phyloP scores from a whole-genome alignment of 1,140 invertebrate genomes.

The Calosoma granatense region DNA sequence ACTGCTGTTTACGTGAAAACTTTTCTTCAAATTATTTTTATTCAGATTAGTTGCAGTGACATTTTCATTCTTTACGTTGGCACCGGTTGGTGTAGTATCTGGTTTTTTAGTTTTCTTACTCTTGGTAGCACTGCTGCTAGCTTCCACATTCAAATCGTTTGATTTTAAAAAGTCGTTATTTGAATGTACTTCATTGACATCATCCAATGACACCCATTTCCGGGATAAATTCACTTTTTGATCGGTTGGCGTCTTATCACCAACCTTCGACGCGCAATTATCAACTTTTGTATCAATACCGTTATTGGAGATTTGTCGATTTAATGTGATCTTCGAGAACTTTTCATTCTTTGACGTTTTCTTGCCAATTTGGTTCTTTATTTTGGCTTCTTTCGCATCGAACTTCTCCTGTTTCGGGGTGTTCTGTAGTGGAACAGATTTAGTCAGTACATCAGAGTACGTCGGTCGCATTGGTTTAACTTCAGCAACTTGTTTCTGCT shows the following conservation, averaged over 20 bases:
- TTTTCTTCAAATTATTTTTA: slow-evolving; percentile 34
- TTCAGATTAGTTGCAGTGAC: slow-evolving; percentile 34
- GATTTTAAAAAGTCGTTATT: slow-evolving; percentile 30
- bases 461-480: slow-evolving; percentile 75
- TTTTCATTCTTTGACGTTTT: slow-evolving; percentile 34
- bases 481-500: slow-evolving; percentile 67
- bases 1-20: not conserved
- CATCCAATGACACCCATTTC: slow-evolving; percentile 46
- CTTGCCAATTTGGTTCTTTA: slow-evolving; percentile 32
- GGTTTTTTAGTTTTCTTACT: slow-evolving; percentile 40
- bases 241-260: slow-evolving; percentile 8
- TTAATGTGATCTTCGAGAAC: slow-evolving; percentile 33
- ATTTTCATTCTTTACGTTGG: slow-evolving; percentile 38
- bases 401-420: slow-evolving; percentile 37
- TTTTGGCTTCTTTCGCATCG: slow-evolving; percentile 35
- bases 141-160: slow-evolving; percentile 21
- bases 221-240: slow-evolving; percentile 37
- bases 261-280: slow-evolving; percentile 17
- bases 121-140: slow-evolving; percentile 24
- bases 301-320: slow-evolving; percentile 27
- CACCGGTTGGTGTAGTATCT: slow-evolving; percentile 31
- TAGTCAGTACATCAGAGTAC: slow-evolving; percentile 71
- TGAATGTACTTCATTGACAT: slow-evolving; percentile 34
- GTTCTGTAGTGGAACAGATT: slow-evolving; percentile 39
- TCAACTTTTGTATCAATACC: slow-evolving; percentile 26